These are phyloP conservation scores for Amphipoea lucens DNA, from an alignment of 2,888 invertebrate species.

Conservation along the genomic window DNA sequence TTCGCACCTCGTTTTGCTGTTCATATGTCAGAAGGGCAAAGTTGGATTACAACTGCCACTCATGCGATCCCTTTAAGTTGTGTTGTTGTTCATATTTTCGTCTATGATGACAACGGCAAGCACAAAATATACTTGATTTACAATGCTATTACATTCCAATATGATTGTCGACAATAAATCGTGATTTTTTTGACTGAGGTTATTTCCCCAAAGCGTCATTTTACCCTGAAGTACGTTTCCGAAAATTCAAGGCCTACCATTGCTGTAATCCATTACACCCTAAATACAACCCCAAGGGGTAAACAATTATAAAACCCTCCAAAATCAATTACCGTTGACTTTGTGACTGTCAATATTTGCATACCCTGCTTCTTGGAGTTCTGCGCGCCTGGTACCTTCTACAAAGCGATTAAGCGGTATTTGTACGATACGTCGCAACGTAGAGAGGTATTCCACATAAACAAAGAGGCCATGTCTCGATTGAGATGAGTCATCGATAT, in stretches of 20 bases:
- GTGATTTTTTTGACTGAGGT: not conserved
- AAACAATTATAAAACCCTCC: constrained; percentile 55
- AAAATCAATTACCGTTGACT: constrained; percentile 60
- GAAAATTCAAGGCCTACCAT: constrained; percentile 23
- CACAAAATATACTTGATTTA: not conserved
- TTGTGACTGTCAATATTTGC: constrained; percentile 54
- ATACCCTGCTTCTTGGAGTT: not conserved
- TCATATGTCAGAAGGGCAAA: not conserved
- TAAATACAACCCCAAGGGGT: constrained; percentile 36
- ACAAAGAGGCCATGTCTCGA: not conserved
- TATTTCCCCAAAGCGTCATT: constrained; percentile 41
- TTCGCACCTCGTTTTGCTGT: not conserved
- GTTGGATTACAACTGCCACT: not conserved
- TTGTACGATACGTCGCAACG: not conserved
- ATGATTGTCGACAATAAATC: constrained; percentile 7
- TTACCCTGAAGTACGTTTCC: constrained; percentile 18
- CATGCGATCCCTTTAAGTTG: not conserved
- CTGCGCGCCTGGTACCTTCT: constrained; percentile 8
- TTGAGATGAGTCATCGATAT: constrained; percentile 8
- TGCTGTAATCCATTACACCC: constrained; percentile 31
- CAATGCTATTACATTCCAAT: not conserved
- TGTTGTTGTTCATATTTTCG: not conserved
- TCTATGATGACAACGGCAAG: not conserved
- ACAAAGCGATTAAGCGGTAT: not conserved
- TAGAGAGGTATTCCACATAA: constrained; percentile 1